Base-by-base conservation (phyloP, 2,888 invertebrate species). In the Pycnomerus fuliginosus region DNA sequence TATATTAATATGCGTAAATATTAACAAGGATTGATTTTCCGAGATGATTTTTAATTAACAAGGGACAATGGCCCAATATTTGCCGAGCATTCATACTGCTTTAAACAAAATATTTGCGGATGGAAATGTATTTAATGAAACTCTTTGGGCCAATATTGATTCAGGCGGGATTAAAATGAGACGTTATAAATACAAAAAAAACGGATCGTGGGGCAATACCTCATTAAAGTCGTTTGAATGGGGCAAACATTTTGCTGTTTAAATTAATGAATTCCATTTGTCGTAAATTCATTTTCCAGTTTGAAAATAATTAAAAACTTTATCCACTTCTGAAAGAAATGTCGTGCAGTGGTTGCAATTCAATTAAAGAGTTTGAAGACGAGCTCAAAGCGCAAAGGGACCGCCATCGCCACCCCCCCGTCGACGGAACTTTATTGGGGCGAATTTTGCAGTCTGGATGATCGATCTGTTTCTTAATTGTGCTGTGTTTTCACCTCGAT, bases 291-390 rank as follows among this genome's bases (percentile, higher is more conserved):
- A 67, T 67, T 65, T 65, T 64, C 62, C 64, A 62, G 65, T 65
- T 67, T 68, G 64, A 63, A 67, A 69, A 70, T 69, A 68, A 70
- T 69, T 68, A 68, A 69, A 70, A 70, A 69, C 67, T 68, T 70
- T 67, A 64, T 64, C 62, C 66, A 65, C 66, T 67, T 67, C 57
- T 64, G 64, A 67, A 66, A 65, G 67, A 67, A 68, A 69, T 66
- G 67, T 64, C 69, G 65, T 67, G 63, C 65, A 65, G 65, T 65
- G 66, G 68, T 68, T 68, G 67, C 68, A 67, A 69, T 69, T 70
- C 68, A 69, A 68, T 69, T 70, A 69, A 68, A 66, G 67, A 67
- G 66, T 65, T 68, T 64, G 54, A 50, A 46, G 53, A 46, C 43
- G 29, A 25, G 35, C 16, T 43, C 23, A 28, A 30, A n/a, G 43